These are phyloP conservation scores for Drosophila sechellia DNA, from an alignment of 1,140 invertebrate species.

Conservation along the genomic window DNA sequence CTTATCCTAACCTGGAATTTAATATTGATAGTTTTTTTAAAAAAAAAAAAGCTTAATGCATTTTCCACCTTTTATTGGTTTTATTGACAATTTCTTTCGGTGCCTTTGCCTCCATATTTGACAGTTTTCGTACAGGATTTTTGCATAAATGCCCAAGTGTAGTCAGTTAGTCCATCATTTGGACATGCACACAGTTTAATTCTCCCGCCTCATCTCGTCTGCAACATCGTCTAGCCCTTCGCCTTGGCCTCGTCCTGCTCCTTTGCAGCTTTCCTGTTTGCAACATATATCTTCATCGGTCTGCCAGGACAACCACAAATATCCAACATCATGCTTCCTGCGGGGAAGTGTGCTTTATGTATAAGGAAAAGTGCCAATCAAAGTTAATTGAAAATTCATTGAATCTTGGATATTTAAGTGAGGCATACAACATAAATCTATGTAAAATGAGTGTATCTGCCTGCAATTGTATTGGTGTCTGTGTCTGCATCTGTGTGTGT, in stretches of 20 bases:
- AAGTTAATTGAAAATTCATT: constrained; percentile 83
- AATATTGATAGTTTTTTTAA: not conserved
- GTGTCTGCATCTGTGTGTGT: not conserved
- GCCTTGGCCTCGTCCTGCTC: constrained; percentile 10
- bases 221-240: constrained; percentile 24
- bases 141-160: constrained; percentile 40
- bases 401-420: constrained; percentile 80
- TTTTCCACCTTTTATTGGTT: not conserved
- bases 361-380: constrained; percentile 80
- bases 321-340: constrained; percentile 39
- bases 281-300: not conserved
- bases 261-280: constrained; percentile 1
- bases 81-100: not conserved
- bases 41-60: not conserved
- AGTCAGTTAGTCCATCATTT: constrained; percentile 57
- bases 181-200: constrained; percentile 38
- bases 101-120: constrained; percentile 16
- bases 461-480: constrained; percentile 9
- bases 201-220: constrained; percentile 30
- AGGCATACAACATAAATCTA: constrained; percentile 65
- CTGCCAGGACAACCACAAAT: constrained; percentile 33
- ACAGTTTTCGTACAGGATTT: constrained; percentile 35
- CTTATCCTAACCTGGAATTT: too few species aligned
- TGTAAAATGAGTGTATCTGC: constrained; percentile 23
- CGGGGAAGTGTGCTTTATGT: constrained; percentile 36